phyloP scores from a whole-genome alignment of 2,113 vertebrate genomes.

The Oryzias woworae region DNA sequence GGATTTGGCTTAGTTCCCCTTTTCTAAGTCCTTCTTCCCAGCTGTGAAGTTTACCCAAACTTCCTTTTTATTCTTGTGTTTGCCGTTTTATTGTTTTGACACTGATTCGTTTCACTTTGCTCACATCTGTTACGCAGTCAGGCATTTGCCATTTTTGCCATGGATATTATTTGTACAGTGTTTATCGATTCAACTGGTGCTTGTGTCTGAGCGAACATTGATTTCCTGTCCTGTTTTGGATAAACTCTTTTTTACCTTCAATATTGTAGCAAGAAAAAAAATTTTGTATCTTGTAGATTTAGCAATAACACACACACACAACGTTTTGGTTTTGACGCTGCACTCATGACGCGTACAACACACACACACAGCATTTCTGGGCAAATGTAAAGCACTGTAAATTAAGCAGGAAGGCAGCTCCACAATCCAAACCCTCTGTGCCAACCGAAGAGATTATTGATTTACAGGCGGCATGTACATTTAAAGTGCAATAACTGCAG shows the following conservation, averaged over 20 bases:
- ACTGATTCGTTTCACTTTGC: slow-evolving; percentile 24
- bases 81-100: slow-evolving; percentile 11
- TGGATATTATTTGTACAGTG: slow-evolving; percentile 65
- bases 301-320: slow-evolving; percentile 75
- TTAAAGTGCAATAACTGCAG: slow-evolving; percentile 56
- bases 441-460: slow-evolving; percentile 54
- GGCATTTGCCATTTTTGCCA: slow-evolving; percentile 41
- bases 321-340: slow-evolving; percentile 19
- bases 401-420: slow-evolving; percentile 51
- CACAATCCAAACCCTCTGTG: slow-evolving; percentile 39
- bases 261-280: slow-evolving; percentile 74
- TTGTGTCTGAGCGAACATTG: slow-evolving; percentile 66
- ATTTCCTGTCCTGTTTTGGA: slow-evolving; percentile 62
- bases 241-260: slow-evolving; percentile 74
- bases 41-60: slow-evolving; percentile 39
- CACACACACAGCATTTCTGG: slow-evolving; percentile 9
- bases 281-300: slow-evolving; percentile 76
- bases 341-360: slow-evolving; percentile 10
- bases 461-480: slow-evolving; percentile 19
- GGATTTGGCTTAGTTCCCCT: slow-evolving; percentile 44
- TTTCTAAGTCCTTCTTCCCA: slow-evolving; percentile 47
- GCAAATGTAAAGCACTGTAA: slow-evolving; percentile 26
- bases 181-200: slow-evolving; percentile 70
- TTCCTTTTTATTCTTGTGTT: slow-evolving; percentile 48
- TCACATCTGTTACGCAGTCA: slow-evolving; percentile 26